Base-by-base conservation (phyloP, 2,113 vertebrate species). In the Regulus satrapa region DNA sequence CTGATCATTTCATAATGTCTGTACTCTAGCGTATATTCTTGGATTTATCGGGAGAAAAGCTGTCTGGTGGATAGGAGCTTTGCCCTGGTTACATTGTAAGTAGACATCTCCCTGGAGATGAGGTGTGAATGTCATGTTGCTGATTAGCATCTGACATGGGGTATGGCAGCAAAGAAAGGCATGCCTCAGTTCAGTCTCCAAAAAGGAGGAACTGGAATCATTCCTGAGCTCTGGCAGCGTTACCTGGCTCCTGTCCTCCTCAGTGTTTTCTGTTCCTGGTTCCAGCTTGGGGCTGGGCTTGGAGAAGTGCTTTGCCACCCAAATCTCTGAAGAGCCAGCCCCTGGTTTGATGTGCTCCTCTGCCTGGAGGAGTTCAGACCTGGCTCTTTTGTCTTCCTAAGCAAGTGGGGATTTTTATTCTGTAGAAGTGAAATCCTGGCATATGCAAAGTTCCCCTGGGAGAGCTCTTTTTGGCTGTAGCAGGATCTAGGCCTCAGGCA, bases 31-130 rank as follows among this genome's bases (percentile, higher is more conserved):
- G 7, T 3, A 0, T 71, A 61, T 38, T 74, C 66, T 51, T n/a
- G n/a, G 43, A 66, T 80, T 90, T 92, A 62, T 83, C 64, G 21
- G 43, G 15, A 59, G 64, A 68, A 67, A 58, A 80, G 34, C n/a
- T 79, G 43, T 31, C 54, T 89, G 88, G 34, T 54, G 62, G 55
- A 41, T 48, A 25, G 63, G 63, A 64, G 61, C 59, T 81, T 77
- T 94, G 88, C 46, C 82, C 95, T 92, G 93, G 77, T 96, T 95
- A 31, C 94, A 96, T 96, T 83, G 87, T 94, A 93, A 95, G 68
- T 73, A 95, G 89, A 66, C 29, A 85, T 84, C 74, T 92, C 92
- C 56, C 58, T 94, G 87, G 88, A 81, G 87, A 93, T 80, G 40
- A 69, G 63, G 66, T 86, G 34, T 88, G 87, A 82, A 80, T 85